Evolutionary conservation across 2,888 invertebrate species (phyloP), one percentile per base, ranked within the genome.

Genomic region (Zhuqinia jingwanae): DNA sequence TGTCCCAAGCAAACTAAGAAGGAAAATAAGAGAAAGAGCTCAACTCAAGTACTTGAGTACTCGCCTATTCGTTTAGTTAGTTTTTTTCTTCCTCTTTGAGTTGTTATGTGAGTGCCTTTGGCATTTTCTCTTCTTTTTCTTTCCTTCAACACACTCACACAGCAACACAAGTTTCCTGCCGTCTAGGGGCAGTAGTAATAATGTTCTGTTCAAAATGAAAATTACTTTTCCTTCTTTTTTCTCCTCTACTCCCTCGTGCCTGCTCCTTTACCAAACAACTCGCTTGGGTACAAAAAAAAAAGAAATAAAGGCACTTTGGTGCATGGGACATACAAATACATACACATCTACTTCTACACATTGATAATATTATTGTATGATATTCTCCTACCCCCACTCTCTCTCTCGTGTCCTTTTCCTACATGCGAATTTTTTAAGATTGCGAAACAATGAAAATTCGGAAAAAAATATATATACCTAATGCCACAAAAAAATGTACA

Each of bases 31-130:
- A 20, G 45, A 68, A 20, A n/a, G n/a, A 42, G 22, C 68, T 45
- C 45, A 68, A 13, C 22, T 42, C 36, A 13, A 42, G 22, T 75
- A n/a, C n/a, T 53, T 10, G 30, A 56, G 75, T 56, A 27, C 50
- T 79, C n/a, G n/a, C 45, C 60, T 65, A 63, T 30, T 79, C 47
- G 50, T 25, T 79, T 79, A 65, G 45, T 50, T 79, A 27, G 45
- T 42, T 53, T 79, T 50, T n/a, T n/a, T n/a, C n/a, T 79, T 78
- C 27, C 36, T 22, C 65, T 65, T 65, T 36, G 17, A n/a, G n/a
- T n/a, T 68, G 68, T 68, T 1, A 13, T 58, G 47, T 78, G 78
- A 63, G 63, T 78, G 78, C 78, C 78, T 78, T 78, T 78, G 78
- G 63, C 78, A 78, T 78, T 78, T 77, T 63, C 63, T 63, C 30